Conservation (phyloP, 1,140 invertebrate genomes). For the Drosophila ogumai region DNA sequence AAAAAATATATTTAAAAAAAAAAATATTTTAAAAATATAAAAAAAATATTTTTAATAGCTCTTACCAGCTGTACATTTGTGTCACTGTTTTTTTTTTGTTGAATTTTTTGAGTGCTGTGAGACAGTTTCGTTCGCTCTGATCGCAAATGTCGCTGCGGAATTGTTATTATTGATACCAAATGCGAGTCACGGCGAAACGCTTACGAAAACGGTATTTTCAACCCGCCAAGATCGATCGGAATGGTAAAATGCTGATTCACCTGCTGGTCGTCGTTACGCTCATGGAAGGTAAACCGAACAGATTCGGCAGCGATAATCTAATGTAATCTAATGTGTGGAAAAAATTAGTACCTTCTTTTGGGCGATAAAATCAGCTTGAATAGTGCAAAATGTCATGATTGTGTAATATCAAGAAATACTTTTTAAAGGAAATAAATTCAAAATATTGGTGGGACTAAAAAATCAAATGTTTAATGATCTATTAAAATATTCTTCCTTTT, state of each 20-base stretch:
- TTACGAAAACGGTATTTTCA: conserved; percentile 32
- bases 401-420: neutral
- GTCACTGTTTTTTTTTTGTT: conserved; percentile 41
- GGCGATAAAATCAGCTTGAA: neutral
- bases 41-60: neutral
- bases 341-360: no score
- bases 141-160: conserved; percentile 44
- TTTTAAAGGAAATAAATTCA: neutral
- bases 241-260: conserved; percentile 77
- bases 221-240: conserved; percentile 33
- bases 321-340: neutral
- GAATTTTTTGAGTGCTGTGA: conserved; percentile 40
- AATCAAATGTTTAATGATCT: neutral
- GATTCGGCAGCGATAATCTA: neutral
- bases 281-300: conserved; percentile 64
- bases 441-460: no score
- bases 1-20: neutral
- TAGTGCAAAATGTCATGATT: neutral
- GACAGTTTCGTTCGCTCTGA: conserved; percentile 29
- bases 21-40: neutral
- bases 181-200: conserved; percentile 56
- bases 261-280: conserved; percentile 63
- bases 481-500: neutral
- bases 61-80: neutral
- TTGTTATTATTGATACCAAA: conserved; percentile 48